Conservation (phyloP, 2,797 vertebrate genomes). For the Prunella strophiata region DNA sequence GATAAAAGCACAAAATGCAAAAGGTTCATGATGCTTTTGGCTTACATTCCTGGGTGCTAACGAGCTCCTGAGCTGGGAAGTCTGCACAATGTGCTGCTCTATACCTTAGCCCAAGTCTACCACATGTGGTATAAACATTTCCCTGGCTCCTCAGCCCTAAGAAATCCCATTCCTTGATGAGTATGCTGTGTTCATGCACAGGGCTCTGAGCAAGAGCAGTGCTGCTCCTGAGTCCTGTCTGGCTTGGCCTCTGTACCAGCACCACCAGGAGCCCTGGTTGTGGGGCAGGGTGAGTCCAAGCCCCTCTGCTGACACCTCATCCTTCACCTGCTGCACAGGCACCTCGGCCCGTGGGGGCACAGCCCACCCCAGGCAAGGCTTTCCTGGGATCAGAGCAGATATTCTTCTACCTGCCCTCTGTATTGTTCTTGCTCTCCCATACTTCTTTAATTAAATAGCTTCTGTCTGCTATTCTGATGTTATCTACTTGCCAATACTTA, state of each 20-base stretch:
- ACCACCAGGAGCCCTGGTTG: background rate
- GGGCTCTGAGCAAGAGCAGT: background rate
- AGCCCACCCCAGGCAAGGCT: background rate
- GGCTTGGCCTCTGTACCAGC: background rate
- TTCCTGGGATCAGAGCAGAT: background rate
- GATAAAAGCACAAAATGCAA: background rate
- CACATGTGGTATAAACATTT: background rate
- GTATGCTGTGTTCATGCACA: background rate
- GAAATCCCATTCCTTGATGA: background rate
- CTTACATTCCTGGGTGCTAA: conserved; percentile 7
- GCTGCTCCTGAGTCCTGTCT: rapidly evolving
- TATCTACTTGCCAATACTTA: background rate
- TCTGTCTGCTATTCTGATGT: background rate
- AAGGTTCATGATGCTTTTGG: conserved; percentile 26
- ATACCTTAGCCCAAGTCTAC: background rate
- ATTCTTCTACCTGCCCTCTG: background rate
- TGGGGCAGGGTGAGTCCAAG: no score
- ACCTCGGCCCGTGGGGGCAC: background rate
- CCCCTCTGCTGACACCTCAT: no score
- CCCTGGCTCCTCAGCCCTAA: background rate
- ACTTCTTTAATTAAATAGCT: background rate
- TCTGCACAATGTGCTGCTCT: background rate
- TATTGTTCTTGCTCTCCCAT: background rate
- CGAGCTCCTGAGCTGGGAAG: background rate
- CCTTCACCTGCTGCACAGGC: background rate